Percentiles rank a stretch among this genome's conserved stretches.
These are phyloP conservation scores for Epiblema foenella DNA, from an alignment of 2,888 invertebrate genomes.

Conservation along the genomic window DNA sequence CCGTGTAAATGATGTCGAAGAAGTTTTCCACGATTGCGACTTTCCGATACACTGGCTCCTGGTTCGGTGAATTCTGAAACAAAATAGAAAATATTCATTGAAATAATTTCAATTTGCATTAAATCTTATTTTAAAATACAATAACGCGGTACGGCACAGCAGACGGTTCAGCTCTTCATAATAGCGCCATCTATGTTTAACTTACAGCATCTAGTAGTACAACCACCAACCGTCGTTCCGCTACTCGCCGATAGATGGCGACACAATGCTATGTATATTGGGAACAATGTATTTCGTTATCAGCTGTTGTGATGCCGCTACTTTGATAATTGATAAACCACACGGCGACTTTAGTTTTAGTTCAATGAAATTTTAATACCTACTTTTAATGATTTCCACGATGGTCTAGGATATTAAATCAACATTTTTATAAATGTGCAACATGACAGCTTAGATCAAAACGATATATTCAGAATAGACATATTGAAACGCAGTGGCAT, in stretches of 20 bases:
- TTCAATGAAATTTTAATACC: not conserved
- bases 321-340: not conserved
- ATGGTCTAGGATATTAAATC: no score
- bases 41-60: slow-evolving; percentile 92
- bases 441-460: no score
- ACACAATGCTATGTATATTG: not conserved
- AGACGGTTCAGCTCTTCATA: not conserved
- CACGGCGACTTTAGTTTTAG: not conserved
- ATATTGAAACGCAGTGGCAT: no score
- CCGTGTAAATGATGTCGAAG: slow-evolving; percentile 97
- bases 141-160: no score
- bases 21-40: slow-evolving; percentile 99
- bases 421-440: no score
- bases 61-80: slow-evolving; percentile 88
- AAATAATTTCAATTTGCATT: not conserved
- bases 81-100: slow-evolving; percentile 54
- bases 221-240: slow-evolving; percentile 24
- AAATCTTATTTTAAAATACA: no score
- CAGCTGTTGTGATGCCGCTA: not conserved
- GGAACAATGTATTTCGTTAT: not conserved
- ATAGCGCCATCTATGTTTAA: slow-evolving; percentile 55
- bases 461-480: no score
- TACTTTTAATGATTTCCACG: no score
- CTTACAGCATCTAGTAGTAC: not conserved
- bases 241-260: slow-evolving; percentile 55